Evolutionary conservation across 2,113 vertebrate genomes (phyloP), one percentile per base, ranked within the genome.

Genomic region (Pagrus major): DNA sequence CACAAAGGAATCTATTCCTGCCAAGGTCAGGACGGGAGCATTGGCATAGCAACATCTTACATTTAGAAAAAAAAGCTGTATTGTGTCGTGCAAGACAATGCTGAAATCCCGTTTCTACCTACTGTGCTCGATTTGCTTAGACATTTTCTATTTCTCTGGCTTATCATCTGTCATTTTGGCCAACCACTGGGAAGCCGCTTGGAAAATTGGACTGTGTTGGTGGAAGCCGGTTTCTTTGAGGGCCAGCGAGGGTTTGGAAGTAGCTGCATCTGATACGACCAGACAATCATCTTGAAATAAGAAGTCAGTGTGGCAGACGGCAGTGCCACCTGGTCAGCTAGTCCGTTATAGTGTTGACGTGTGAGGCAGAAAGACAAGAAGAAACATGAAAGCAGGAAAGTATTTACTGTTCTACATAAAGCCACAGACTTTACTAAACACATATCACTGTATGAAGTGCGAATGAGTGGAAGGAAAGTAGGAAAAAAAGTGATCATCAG

Each of bases 1-100:
- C 58, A 85, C 70, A 88, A 88, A 81, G 44, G n/a, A 66, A 73
- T 71, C 37, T 74, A 63, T 83, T 85, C 41, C 44, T 60, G 16
- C 69, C 70, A 35, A 46, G 72, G 72, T 86, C 84, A 79, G 10
- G 42, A 39, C 31, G 46, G 70, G 25, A 68, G 27, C 69, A 66
- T 63, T 11, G 15, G 59, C 79, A 78, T 51, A 65, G 71, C 72
- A 78, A 65, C 86, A 65, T 68, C 55, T 83, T 73, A 66, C 25
- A 82, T 82, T 73, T 68, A 56, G 73, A 76, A 68, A 41, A 77
- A 35, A 15, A 39, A 41, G 37, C 25, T 84, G 69, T 39, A 33
- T 61, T 59, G 29, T 14, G 4, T 2, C n/a, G 58, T 18, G 8
- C 42, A 55, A 44, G 16, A 63, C 29, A 2, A 51, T 51, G 55